Evolutionary conservation across 2,113 vertebrate species (phyloP).

Genomic region (Urocynchramus pylzowi): DNA sequence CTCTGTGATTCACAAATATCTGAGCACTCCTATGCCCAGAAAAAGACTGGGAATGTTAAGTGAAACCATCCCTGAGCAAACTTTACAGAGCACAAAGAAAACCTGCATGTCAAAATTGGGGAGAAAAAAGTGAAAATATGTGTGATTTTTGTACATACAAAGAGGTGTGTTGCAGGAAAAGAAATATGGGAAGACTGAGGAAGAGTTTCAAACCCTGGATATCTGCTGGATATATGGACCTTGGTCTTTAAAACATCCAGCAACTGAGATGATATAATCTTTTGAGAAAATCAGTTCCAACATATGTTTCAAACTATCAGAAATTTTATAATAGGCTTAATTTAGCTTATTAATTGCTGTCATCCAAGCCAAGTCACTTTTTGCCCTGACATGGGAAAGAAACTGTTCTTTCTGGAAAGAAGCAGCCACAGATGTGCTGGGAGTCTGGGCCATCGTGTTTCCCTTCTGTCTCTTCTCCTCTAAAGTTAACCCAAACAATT

Average conservation of each 20-base stretch:
- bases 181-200: not conserved
- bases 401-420: no score
- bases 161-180: not conserved
- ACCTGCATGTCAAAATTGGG: not conserved
- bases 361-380: not conserved
- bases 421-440: not conserved
- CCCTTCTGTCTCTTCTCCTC: not conserved
- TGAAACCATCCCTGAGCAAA: not conserved
- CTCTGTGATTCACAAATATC: not conserved
- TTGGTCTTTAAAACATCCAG: not conserved
- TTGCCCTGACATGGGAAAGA: not conserved
- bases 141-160: fast-evolving
- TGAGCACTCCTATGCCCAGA: not conserved
- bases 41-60: not conserved
- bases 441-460: not conserved
- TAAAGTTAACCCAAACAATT: not conserved
- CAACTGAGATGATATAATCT: not conserved
- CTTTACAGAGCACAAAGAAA: not conserved
- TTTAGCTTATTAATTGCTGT: not conserved
- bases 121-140: not conserved
- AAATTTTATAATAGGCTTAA: not conserved
- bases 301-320: not conserved
- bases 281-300: not conserved
- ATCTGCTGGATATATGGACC: not conserved
- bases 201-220: not conserved